phyloP scores from a whole-genome alignment of 2,888 invertebrate species.

The Stictocephala bisonia region DNA sequence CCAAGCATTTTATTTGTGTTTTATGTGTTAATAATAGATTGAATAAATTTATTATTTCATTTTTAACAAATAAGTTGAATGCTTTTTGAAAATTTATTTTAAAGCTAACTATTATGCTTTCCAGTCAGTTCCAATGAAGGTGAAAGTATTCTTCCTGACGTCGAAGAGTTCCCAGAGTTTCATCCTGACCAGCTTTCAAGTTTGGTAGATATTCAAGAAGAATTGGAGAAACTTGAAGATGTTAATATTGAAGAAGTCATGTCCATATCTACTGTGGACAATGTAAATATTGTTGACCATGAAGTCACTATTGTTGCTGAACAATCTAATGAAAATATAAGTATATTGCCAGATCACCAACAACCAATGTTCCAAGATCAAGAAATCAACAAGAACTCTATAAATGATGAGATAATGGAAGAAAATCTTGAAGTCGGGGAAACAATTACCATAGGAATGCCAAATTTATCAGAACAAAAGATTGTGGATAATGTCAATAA shows the following conservation, averaged over 20 bases:
- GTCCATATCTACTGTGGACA: constrained; percentile 30
- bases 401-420: no score
- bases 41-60: not conserved
- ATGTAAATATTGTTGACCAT: constrained; percentile 43
- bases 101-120: not conserved
- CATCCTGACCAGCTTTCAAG: constrained; percentile 42
- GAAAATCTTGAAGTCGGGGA: constrained; percentile 18
- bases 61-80: not conserved
- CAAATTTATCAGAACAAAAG: constrained; percentile 44
- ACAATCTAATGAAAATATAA: constrained; percentile 13
- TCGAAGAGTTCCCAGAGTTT: constrained; percentile 33
- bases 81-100: no score
- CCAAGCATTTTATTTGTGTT: no score
- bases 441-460: constrained; percentile 36
- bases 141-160: constrained; percentile 23
- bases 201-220: constrained; percentile 46
- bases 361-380: not conserved
- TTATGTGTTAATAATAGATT: no score
- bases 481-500: constrained; percentile 49
- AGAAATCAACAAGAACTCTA: not conserved
- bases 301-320: constrained; percentile 47
- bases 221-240: constrained; percentile 38
- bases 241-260: constrained; percentile 21
- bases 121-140: constrained; percentile 7
- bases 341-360: constrained; percentile 25